These are phyloP conservation scores for Ligdia adustata DNA, from an alignment of 2,888 invertebrate species.

Conservation along the genomic window DNA sequence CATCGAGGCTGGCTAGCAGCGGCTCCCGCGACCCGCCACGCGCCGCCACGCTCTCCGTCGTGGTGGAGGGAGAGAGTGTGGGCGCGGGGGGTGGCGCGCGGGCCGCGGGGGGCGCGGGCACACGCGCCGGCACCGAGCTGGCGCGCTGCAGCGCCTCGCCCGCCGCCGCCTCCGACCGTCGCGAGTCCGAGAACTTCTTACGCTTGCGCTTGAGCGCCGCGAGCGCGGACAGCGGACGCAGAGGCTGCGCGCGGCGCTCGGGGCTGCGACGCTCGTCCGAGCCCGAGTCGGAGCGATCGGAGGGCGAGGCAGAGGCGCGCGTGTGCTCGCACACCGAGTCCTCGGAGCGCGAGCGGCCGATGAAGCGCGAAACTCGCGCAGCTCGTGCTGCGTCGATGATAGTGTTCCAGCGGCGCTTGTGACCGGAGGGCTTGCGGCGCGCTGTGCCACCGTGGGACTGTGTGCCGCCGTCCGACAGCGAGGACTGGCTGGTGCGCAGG, in stretches of 20 bases:
- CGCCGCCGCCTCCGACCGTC: slow-evolving; percentile 80
- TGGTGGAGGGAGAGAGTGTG: slow-evolving; percentile 45
- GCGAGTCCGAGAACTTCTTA: slow-evolving; percentile 92
- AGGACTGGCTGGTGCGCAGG: slow-evolving; percentile 69
- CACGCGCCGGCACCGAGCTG: slow-evolving; percentile 50
- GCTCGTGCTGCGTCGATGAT: slow-evolving; percentile 94
- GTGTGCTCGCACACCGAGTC: slow-evolving; percentile 89
- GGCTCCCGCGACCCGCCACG: slow-evolving; percentile 85
- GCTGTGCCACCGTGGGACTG: slow-evolving; percentile 22
- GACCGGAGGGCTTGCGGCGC: slow-evolving; percentile 78
- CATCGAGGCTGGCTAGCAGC: slow-evolving; percentile 83
- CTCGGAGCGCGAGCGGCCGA: slow-evolving; percentile 91
- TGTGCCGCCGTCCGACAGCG: slow-evolving; percentile 63
- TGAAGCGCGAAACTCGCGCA: slow-evolving; percentile 90
- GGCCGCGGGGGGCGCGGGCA: slow-evolving; percentile 52
- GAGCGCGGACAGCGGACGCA: slow-evolving; percentile 84
- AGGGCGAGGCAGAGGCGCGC: slow-evolving; percentile 42
- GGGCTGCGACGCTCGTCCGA: slow-evolving; percentile 88
- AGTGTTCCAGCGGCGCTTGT: slow-evolving; percentile 92
- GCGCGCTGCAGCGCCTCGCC: slow-evolving; percentile 60
- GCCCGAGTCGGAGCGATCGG: slow-evolving; percentile 87
- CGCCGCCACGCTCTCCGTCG: slow-evolving; percentile 45
- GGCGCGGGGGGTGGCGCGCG: slow-evolving; percentile 53
- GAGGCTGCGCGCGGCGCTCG: slow-evolving; percentile 55
- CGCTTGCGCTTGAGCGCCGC: slow-evolving; percentile 91